Evolutionary conservation across 2,888 invertebrate species (phyloP), one percentile per base, ranked within the genome.

Genomic region (Lissocephala sabroskyi): DNA sequence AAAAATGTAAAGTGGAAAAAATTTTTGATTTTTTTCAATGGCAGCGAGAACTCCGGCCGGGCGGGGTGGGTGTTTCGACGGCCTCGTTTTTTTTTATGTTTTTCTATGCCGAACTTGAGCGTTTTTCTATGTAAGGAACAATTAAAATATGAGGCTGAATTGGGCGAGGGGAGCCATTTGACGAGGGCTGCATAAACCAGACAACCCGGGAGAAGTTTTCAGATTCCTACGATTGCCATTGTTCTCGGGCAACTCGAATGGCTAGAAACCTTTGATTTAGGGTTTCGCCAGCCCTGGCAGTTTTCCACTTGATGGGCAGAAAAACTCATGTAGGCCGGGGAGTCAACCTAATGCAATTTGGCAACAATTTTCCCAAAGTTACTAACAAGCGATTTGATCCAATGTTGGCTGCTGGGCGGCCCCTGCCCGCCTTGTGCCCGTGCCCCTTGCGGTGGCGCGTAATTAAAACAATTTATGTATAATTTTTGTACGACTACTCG

Each of bases 391-490:
- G 16, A 23, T 23, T 3, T 7, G 7, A 23, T 47, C 3, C 59
- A 52, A 50, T 40, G 46, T 51, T 45, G 28, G 45, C 45, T 43
- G 49, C 36, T 26, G 16, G 29, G 6, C 3, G n/a, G 30, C 2
- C 44, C 14, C 19, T 9, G 6, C 2, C 16, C 9, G 10, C 30
- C 19, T n/a, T n/a, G 3, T 30, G 7, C 18, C 19, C 9, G 29
- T 6, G 7, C 17, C 36, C 1, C 29, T 32, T 71, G 75, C 61
- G 68, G 71, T 65, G 73, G 73, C 68, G 73, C 76, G 79, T 78
- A 78, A 73, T 73, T 73, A 73, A 78, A 73, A 73, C 71, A 73
- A 73, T 73, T 73, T 73, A 56, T 59, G 56, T 53, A 57, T 57
- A 74, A 70, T 70, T 68, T 68, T 68, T 68, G 68, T 65, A 76